Conservation (phyloP, 2,888 invertebrate species). For the Mesorhabditis belari region DNA sequence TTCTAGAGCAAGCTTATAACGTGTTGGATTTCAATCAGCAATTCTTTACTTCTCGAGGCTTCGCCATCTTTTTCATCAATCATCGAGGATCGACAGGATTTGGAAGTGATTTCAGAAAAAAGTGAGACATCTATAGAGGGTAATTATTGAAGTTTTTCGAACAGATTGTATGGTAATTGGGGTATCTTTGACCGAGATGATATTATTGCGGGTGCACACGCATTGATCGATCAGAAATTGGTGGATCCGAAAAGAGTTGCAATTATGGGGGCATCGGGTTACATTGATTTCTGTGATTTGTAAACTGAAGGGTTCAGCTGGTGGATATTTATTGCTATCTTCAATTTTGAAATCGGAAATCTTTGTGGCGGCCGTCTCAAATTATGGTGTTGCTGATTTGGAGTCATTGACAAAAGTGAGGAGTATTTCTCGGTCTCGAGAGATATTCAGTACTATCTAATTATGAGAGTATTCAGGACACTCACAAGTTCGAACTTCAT, state of each 20-base stretch:
- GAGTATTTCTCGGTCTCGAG: neutral
- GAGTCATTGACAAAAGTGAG: constrained; percentile 41
- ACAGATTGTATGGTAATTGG: constrained; percentile 51
- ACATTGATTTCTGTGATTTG: constrained; percentile 8
- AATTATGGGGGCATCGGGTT: constrained; percentile 55
- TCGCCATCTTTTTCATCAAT: constrained; percentile 56
- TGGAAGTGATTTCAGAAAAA: constrained; percentile 54
- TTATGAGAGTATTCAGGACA: constrained; percentile 39
- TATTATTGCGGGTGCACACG: constrained; percentile 53
- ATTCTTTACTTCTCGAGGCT: constrained; percentile 50
- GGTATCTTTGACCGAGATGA: constrained; percentile 56
- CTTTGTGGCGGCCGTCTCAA: constrained; percentile 56
- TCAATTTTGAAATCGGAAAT: constrained; percentile 38
- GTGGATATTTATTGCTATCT: constrained; percentile 32
- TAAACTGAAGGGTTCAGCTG: neutral
- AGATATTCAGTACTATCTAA: neutral
- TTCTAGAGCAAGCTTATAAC: constrained; percentile 35
- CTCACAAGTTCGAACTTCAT: constrained; percentile 57
- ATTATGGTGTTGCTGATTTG: constrained; percentile 56
- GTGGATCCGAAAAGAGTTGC: constrained; percentile 54
- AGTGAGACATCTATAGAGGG: constrained; percentile 26
- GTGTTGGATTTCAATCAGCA: constrained; percentile 53
- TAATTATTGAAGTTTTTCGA: neutral
- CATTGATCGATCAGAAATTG: constrained; percentile 41
- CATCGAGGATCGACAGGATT: constrained; percentile 57